phyloP scores from a whole-genome alignment of 2,888 invertebrate genomes.

The Xestoiulus laeticollis region DNA sequence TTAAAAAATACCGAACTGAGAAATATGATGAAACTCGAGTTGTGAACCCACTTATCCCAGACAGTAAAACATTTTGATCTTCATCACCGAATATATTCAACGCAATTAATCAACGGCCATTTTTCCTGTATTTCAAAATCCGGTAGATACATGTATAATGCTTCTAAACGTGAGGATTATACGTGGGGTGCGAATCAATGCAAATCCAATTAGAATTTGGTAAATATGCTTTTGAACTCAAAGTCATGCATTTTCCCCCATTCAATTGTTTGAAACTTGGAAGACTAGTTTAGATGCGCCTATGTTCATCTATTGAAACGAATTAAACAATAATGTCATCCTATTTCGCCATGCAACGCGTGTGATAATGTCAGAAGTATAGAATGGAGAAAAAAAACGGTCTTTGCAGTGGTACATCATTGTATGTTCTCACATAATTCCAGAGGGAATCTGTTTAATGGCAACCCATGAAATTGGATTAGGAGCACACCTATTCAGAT shows the following conservation, averaged over 20 bases:
- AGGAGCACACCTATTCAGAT: conserved; percentile 20
- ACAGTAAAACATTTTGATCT: too few species aligned
- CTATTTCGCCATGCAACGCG: neutral
- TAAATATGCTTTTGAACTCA: neutral
- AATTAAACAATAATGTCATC: conserved; percentile 11
- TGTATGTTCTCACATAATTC: neutral
- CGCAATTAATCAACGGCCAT: too few species aligned
- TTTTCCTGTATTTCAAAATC: too few species aligned
- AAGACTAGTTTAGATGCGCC: neutral
- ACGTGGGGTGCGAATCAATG: neutral
- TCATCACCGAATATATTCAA: too few species aligned
- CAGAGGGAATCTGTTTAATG: conserved; percentile 25
- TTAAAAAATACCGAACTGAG: too few species aligned
- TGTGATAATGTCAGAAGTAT: neutral
- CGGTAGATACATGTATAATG: too few species aligned
- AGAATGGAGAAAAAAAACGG: conserved; percentile 15
- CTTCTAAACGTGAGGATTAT: neutral
- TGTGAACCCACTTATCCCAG: too few species aligned
- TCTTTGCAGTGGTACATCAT: conserved; percentile 25
- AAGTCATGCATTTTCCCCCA: neutral
- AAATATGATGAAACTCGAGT: too few species aligned
- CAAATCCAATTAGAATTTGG: neutral
- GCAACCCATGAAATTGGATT: conserved; percentile 36
- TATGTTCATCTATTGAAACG: neutral
- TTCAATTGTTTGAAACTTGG: neutral